Base-by-base conservation (phyloP, 2,888 invertebrate genomes). In the Leptogaster cylindrica region DNA sequence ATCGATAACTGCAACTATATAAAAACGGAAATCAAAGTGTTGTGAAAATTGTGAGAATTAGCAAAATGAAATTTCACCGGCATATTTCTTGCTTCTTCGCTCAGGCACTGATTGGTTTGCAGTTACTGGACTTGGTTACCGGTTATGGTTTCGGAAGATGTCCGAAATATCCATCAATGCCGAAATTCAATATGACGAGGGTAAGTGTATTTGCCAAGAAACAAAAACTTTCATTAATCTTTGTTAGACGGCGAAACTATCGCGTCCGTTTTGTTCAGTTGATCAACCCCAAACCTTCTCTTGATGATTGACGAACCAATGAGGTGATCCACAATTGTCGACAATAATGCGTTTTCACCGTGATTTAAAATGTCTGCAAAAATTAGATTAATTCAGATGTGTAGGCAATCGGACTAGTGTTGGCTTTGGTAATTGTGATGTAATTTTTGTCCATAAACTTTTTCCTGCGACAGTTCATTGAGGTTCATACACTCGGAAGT, bases 141-240 rank as follows among this genome's bases (percentile, higher is more conserved):
- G 61, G 61, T 50, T 78, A 78, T 73, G 89, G 88, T 46, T 81
- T 89, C 41, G 89, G 90, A 70, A 85, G 84, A 75, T 90, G 90
- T 74, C 89, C 89, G 3, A 84, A 86, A 71, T 86, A 88, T 77
- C 85, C 85, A 55, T 84, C 86, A 73, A 83, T 89, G 78, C 85
- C 86, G 33, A 82, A 87, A 78, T 89, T 89, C 74, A 86, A 89
- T 74, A 82, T 88, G 71, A 83, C 84, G 70, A 83, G 83, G 81
- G 90, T 89, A 77, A 85, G 85, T 71, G 27, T 16, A 31, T 12
- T 7, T 18, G 12, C 41, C 10, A n/a, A n/a, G n/a, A n/a, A n/a
- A n/a, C n/a, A n/a, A n/a, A n/a, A n/a, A n/a, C n/a, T n/a, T 31
- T 31, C 31, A 31, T 31, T 31, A 31, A 31, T 31, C 31, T 7